Evolutionary conservation across 2,888 invertebrate genomes (phyloP).

Genomic region (Euphydryas editha): DNA sequence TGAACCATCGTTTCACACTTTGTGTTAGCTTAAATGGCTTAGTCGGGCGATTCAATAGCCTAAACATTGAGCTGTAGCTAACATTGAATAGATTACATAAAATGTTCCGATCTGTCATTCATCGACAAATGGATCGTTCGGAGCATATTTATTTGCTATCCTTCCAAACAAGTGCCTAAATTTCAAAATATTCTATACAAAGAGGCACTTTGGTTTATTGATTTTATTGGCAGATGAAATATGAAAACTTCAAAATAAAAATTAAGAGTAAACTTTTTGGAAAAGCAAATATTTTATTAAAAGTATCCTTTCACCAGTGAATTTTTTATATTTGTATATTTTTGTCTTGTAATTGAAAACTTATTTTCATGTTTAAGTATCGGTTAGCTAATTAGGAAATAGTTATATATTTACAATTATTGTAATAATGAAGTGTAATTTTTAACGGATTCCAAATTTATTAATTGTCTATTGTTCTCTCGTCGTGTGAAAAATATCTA

Average conservation of each 20-base stretch:
- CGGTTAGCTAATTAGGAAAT: neutral
- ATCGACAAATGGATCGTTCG: slow-evolving; percentile 25
- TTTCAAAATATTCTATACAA: slow-evolving; percentile 4
- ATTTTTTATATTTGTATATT: neutral
- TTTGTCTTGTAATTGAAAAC: neutral
- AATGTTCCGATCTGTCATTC: slow-evolving; percentile 39
- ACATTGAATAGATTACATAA: slow-evolving; percentile 41
- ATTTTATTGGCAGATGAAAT: neutral
- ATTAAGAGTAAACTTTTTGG: neutral
- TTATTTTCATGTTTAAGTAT: neutral
- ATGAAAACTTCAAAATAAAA: neutral
- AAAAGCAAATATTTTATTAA: neutral
- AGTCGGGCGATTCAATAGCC: slow-evolving; percentile 51
- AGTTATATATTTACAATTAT: neutral
- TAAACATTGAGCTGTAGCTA: slow-evolving; percentile 53
- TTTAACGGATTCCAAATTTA: slow-evolving; percentile 4
- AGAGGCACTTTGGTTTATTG: neutral
- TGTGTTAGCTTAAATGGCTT: slow-evolving; percentile 69
- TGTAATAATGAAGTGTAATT: neutral
- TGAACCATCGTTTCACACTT: slow-evolving; percentile 75
- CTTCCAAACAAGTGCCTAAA: neutral
- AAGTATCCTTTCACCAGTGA: neutral
- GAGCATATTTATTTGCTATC: slow-evolving; percentile 23
- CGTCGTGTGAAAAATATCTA: slow-evolving; percentile 33
- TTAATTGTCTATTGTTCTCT: slow-evolving; percentile 7